Percentiles rank a stretch among this genome's conserved stretches.
Evolutionary conservation across 2,113 vertebrate species (phyloP).

Genomic region (Pedetes capensis): DNA sequence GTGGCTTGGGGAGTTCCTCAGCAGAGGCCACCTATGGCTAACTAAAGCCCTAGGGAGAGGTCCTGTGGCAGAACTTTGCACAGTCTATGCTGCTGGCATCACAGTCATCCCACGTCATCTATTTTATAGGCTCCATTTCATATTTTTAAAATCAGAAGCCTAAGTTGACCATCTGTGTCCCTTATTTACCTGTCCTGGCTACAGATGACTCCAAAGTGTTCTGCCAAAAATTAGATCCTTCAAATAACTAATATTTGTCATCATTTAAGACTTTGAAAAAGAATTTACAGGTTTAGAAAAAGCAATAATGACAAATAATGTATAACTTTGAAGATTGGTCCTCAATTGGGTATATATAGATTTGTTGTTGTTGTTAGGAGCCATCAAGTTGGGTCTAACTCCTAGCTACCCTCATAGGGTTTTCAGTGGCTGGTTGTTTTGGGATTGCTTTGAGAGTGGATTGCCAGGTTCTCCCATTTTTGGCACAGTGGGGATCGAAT

Average conservation of each 20-base stretch:
- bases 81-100: background rate
- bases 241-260: slow-evolving; percentile 15
- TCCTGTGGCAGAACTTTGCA: background rate
- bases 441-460: too few relatives aligned
- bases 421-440: too few relatives aligned
- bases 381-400: too few relatives aligned
- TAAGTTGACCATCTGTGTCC: background rate
- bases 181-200: background rate
- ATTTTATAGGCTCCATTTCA: background rate
- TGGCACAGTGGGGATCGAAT: too few relatives aligned
- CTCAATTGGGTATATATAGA: background rate
- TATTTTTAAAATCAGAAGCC: slow-evolving; percentile 26
- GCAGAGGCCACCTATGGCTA: background rate
- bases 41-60: background rate
- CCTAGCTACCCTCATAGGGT: too few relatives aligned
- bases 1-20: slow-evolving; percentile 33
- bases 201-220: background rate
- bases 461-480: too few relatives aligned
- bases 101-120: background rate
- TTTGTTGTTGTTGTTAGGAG: too few relatives aligned
- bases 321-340: background rate
- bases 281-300: background rate
- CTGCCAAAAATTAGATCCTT: slow-evolving; percentile 41
- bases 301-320: slow-evolving; percentile 16
- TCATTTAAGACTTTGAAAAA: background rate